Conservation (phyloP, 2,888 invertebrate species). For the Orthosia cruda region DNA sequence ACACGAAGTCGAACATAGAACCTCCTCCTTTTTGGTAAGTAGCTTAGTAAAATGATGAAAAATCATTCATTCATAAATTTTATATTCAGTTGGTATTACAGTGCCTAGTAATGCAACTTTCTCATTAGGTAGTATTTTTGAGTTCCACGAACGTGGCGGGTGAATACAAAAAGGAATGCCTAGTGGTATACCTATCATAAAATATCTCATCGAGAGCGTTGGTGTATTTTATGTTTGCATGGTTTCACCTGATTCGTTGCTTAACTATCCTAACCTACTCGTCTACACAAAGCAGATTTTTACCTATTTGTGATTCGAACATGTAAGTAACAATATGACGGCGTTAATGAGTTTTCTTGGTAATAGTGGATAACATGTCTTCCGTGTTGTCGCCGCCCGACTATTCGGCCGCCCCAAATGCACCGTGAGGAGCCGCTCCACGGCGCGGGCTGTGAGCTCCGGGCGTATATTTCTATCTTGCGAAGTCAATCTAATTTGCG, state of each 20-base stretch:
- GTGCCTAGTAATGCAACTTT: constrained; percentile 60
- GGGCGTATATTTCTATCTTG: constrained; percentile 78
- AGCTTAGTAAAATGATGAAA: too few species aligned
- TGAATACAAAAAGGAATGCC: constrained; percentile 35
- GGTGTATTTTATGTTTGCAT: constrained; percentile 39
- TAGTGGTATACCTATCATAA: constrained; percentile 60
- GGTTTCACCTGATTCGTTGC: constrained; percentile 25
- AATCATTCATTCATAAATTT: too few species aligned
- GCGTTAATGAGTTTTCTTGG: constrained; percentile 49
- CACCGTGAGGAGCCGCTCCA: constrained; percentile 67
- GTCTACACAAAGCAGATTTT: constrained; percentile 7
- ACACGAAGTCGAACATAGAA: too few species aligned
- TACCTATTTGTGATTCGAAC: constrained; percentile 14
- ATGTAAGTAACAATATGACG: constrained; percentile 17
- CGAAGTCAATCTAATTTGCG: constrained; percentile 86
- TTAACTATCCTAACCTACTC: neutral
- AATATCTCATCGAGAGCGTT: constrained; percentile 42
- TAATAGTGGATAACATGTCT: constrained; percentile 38
- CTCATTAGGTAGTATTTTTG: constrained; percentile 64
- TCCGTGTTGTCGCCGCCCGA: constrained; percentile 50
- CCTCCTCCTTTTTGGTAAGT: too few species aligned
- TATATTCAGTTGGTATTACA: constrained; percentile 61
- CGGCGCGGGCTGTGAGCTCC: constrained; percentile 37
- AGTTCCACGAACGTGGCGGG: constrained; percentile 32
- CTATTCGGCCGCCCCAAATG: constrained; percentile 66